A percentile compares a stretch with the other conserved stretches of the same genome.
These are phyloP conservation scores for Abscondita cerata DNA, from an alignment of 2,888 invertebrate species.

Conservation along the genomic window DNA sequence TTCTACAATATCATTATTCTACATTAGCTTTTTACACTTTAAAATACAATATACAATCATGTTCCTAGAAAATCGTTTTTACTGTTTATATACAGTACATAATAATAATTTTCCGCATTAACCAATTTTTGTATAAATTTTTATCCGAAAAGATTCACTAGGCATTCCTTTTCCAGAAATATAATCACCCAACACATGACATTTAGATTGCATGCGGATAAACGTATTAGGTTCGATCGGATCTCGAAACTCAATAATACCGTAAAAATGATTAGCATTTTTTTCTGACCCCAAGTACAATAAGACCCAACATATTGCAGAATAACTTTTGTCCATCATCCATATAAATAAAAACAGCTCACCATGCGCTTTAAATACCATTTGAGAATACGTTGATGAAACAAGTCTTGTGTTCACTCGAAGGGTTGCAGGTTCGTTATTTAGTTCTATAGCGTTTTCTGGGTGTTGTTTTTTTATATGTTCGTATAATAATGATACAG, in stretches of 20 bases:
- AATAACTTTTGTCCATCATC: not conserved
- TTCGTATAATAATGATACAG: not conserved
- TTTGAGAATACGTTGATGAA: not conserved
- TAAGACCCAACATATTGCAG: not conserved
- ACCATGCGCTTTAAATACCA: not conserved
- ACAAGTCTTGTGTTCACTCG: not conserved
- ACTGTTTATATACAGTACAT: not conserved
- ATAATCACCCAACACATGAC: not conserved
- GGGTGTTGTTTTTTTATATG: not conserved
- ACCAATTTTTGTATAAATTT: not conserved
- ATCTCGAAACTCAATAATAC: not conserved
- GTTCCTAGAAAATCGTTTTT: not conserved
- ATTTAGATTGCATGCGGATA: not conserved
- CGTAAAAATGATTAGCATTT: not conserved
- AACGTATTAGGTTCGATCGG: not conserved
- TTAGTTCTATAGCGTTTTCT: not conserved
- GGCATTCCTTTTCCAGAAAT: not conserved
- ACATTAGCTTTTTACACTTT: no score
- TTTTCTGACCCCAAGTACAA: slow-evolving; percentile 1
- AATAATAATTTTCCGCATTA: not conserved
- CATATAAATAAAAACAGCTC: slow-evolving; percentile 2
- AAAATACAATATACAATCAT: no score
- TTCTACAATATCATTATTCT: no score
- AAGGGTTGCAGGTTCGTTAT: not conserved
- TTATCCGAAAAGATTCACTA: slow-evolving; percentile 1